Evolutionary conservation across 2,888 invertebrate genomes (phyloP).

Genomic region (Pristionchus arcanus): DNA sequence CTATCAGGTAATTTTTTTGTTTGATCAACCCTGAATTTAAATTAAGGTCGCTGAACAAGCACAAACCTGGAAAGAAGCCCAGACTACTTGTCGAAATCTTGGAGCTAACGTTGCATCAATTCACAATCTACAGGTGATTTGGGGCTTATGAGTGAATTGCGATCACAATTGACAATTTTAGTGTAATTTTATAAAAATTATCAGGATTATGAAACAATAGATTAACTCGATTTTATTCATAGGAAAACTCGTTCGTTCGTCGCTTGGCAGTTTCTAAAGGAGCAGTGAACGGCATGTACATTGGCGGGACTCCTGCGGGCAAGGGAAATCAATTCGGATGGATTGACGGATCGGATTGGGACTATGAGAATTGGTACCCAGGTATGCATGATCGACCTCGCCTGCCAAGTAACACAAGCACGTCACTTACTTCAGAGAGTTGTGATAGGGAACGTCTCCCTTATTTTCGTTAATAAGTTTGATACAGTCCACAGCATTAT

Average conservation of each 20-base stretch:
- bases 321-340: conserved; percentile 30
- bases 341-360: conserved; percentile 18
- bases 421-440: no score
- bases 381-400: no score
- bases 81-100: neutral
- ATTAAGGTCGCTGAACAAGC: neutral
- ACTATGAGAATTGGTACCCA: neutral
- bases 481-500: no score
- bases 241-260: conserved; percentile 28
- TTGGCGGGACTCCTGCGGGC: neutral
- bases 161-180: neutral
- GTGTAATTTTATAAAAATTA: no score
- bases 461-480: no score
- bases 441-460: no score
- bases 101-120: neutral
- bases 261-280: neutral
- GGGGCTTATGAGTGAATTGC: neutral
- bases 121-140: neutral
- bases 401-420: no score
- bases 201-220: no score
- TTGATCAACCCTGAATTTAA: neutral
- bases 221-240: neutral
- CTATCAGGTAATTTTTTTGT: neutral
- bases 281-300: neutral
- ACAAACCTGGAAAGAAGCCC: neutral